Conservation (phyloP, 1,140 invertebrate genomes). For the Drosophila nigromelanica region DNA sequence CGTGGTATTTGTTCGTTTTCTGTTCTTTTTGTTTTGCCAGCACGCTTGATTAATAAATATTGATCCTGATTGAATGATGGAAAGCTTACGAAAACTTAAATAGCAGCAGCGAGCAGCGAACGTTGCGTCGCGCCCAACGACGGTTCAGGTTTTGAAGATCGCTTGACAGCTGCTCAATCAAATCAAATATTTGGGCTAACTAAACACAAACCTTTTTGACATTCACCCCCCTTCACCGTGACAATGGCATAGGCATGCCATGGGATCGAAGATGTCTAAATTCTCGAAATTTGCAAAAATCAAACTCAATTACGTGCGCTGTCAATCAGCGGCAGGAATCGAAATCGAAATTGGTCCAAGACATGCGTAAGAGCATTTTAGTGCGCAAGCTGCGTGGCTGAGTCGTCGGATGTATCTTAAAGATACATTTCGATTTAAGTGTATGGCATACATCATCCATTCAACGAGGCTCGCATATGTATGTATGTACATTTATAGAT, state of each 20-base stretch:
- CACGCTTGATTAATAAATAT: constrained; percentile 76
- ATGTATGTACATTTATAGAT: constrained; percentile 33
- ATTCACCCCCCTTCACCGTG: constrained; percentile 27
- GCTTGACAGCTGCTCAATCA: constrained; percentile 77
- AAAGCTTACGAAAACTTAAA: constrained; percentile 68
- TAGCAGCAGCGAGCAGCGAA: constrained; percentile 24
- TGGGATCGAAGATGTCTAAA: constrained; percentile 58
- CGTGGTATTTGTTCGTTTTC: background rate
- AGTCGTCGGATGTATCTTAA: constrained; percentile 46
- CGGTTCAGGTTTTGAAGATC: constrained; percentile 67
- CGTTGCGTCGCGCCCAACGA: too few relatives aligned
- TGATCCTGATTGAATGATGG: constrained; percentile 81
- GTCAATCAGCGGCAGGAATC: constrained; percentile 75
- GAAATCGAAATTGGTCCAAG: constrained; percentile 50
- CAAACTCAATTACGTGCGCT: constrained; percentile 77
- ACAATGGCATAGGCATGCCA: constrained; percentile 12
- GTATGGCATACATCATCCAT: constrained; percentile 74
- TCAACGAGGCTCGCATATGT: constrained; percentile 49
- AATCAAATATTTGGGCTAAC: constrained; percentile 79
- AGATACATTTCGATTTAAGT: constrained; percentile 80
- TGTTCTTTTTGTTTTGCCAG: constrained; percentile 25
- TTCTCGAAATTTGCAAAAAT: constrained; percentile 76
- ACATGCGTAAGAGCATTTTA: constrained; percentile 70
- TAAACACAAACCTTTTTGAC: constrained; percentile 77
- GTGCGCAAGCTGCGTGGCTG: constrained; percentile 29